These are phyloP conservation scores for Okapia johnstoni DNA, from an alignment of 2,113 vertebrate genomes.

Conservation along the genomic window DNA sequence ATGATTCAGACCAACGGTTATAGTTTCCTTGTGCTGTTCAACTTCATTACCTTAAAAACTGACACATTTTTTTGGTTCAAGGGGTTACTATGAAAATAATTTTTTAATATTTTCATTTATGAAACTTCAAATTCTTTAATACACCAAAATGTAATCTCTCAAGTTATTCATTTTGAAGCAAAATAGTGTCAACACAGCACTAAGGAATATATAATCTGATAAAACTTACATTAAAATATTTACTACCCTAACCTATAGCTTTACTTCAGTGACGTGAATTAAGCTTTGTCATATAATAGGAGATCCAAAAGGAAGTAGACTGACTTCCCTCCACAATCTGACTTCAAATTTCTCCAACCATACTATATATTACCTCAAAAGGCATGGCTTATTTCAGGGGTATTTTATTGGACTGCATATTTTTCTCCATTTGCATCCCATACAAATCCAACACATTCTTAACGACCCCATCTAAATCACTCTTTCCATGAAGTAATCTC, in stretches of 20 bases:
- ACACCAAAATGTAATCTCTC: not conserved
- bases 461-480: not conserved
- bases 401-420: not conserved
- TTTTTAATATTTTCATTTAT: not conserved
- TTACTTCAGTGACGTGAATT: not conserved
- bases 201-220: not conserved
- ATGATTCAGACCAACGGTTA: not conserved
- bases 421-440: not conserved
- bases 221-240: not conserved
- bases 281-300: not conserved
- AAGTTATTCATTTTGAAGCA: not conserved
- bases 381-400: not conserved
- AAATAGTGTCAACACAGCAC: not conserved
- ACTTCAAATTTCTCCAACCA: not conserved
- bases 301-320: not conserved
- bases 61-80: not conserved
- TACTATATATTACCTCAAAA: not conserved
- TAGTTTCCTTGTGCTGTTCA: not conserved
- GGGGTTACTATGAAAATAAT: not conserved
- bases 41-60: not conserved
- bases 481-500: not conserved
- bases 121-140: not conserved
- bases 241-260: not conserved
- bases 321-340: not conserved
- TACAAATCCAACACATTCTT: not conserved